phyloP scores from a whole-genome alignment of 2,797 vertebrate genomes.

The Chaenodraco wilsoni region DNA sequence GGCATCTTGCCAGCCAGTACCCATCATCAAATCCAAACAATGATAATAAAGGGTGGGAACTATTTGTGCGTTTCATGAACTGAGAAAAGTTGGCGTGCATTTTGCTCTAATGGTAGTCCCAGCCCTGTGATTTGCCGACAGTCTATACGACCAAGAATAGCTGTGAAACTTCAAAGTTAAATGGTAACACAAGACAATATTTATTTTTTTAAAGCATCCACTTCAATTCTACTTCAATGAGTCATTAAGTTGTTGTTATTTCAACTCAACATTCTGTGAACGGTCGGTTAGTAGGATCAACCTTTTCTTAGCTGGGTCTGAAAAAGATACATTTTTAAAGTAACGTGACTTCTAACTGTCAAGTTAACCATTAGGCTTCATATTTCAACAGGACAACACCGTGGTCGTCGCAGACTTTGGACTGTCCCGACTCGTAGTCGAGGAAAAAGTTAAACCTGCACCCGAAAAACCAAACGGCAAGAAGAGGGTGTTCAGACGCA shows the following conservation, averaged over 20 bases:
- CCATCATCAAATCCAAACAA: background rate
- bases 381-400: slow-evolving; percentile 87
- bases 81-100: background rate
- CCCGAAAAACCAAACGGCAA: slow-evolving; percentile 87
- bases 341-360: background rate
- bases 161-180: background rate
- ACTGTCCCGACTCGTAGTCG: slow-evolving; percentile 90
- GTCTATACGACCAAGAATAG: background rate
- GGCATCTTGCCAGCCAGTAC: background rate
- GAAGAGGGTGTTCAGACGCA: slow-evolving; percentile 88
- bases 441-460: slow-evolving; percentile 89
- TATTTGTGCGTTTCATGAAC: background rate
- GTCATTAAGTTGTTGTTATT: background rate
- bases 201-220: too few relatives aligned
- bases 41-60: slow-evolving; percentile 1
- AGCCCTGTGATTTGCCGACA: background rate
- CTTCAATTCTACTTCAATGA: background rate
- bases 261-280: background rate
- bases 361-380: background rate
- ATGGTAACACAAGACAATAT: background rate
- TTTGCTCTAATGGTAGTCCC: background rate
- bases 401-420: slow-evolving; percentile 96
- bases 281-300: too few relatives aligned
- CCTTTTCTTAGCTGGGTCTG: background rate
- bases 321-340: background rate